Evolutionary conservation across 2,113 vertebrate species (phyloP).

Genomic region (Buteo buteo): DNA sequence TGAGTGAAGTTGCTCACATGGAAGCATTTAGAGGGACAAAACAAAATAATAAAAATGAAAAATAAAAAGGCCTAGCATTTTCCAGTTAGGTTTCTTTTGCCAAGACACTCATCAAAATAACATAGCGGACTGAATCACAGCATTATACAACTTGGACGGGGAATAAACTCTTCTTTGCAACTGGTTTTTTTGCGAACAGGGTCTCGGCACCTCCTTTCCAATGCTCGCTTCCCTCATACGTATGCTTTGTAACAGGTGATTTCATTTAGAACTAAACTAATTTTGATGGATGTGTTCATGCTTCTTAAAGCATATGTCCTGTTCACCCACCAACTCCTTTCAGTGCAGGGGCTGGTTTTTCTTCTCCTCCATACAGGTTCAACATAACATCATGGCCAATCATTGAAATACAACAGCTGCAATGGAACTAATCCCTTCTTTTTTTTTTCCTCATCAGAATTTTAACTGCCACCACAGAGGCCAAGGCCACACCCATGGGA

Average conservation of each 20-base stretch:
- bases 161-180: background rate
- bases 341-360: background rate
- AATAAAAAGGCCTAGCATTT: background rate
- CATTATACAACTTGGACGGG: background rate
- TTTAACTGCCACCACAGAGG: background rate
- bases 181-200: background rate
- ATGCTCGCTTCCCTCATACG: rapidly evolving
- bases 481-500: background rate
- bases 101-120: background rate
- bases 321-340: background rate
- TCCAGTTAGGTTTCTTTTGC: background rate
- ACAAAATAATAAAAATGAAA: background rate
- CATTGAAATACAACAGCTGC: background rate
- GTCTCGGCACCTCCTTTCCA: background rate
- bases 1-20: slow-evolving; percentile 41
- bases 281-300: background rate
- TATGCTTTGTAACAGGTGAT: background rate
- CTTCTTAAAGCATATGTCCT: background rate
- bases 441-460: rapidly evolving
- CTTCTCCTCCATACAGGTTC: background rate
- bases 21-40: slow-evolving; percentile 6
- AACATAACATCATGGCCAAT: background rate
- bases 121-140: background rate
- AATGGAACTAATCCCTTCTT: background rate
- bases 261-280: background rate